These are phyloP conservation scores for Lapara coniferarum DNA, from an alignment of 2,888 invertebrate species.

Conservation along the genomic window DNA sequence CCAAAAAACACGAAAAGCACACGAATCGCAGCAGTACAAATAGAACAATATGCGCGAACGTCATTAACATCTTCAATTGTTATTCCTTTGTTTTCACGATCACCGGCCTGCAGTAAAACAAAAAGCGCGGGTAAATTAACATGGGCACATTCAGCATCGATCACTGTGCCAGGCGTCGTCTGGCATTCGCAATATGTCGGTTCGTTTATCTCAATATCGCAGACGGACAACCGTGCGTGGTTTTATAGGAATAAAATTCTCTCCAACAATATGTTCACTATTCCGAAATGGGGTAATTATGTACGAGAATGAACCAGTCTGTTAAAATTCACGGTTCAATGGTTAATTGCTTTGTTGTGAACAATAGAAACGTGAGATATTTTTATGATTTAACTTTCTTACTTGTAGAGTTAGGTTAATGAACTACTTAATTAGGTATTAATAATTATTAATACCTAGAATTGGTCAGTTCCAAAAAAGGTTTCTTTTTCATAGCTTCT, in stretches of 20 bases:
- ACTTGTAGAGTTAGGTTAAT: neutral
- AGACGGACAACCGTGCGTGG: conserved; percentile 51
- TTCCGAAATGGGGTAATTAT: conserved; percentile 6
- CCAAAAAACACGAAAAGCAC: neutral
- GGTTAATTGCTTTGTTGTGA: conserved; percentile 2
- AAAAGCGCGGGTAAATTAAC: conserved; percentile 25
- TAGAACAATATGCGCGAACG: neutral
- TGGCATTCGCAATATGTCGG: conserved; percentile 57
- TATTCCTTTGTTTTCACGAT: conserved; percentile 1
- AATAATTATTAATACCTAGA: too few relatives aligned
- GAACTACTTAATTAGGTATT: too few relatives aligned
- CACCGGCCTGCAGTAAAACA: conserved; percentile 8
- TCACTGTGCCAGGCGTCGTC: conserved; percentile 15
- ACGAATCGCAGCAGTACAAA: neutral
- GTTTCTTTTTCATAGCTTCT: too few relatives aligned
- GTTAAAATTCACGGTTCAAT: neutral
- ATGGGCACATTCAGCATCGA: conserved; percentile 21
- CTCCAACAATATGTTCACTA: conserved; percentile 27
- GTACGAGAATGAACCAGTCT: neutral
- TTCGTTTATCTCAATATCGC: conserved; percentile 77
- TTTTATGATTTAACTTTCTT: neutral
- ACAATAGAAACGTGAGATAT: neutral
- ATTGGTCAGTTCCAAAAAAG: too few relatives aligned
- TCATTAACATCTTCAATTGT: conserved; percentile 4
- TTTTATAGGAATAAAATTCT: conserved; percentile 49